These are phyloP conservation scores for Rhagium mordax DNA, from an alignment of 2,888 invertebrate species.

Conservation along the genomic window DNA sequence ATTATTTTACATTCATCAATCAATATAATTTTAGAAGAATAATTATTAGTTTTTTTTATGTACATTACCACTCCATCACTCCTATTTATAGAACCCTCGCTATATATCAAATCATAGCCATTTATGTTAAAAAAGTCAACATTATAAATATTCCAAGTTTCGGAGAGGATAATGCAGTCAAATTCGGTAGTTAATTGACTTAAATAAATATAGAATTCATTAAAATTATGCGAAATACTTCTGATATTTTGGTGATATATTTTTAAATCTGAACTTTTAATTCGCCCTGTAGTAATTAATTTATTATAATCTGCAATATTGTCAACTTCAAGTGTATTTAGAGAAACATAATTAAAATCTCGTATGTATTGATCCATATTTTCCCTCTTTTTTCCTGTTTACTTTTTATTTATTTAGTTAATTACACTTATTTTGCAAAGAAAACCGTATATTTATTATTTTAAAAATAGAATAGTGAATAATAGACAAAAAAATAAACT, in stretches of 20 bases:
- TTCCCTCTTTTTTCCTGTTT: too few species aligned
- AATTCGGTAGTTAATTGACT: neutral
- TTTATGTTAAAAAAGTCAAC: neutral
- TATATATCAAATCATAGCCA: constrained; percentile 16
- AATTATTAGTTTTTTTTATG: constrained; percentile 7
- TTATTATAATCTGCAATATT: neutral
- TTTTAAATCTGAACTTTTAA: neutral
- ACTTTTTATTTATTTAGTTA: too few species aligned
- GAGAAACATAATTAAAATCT: constrained; percentile 1
- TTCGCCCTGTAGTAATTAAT: neutral
- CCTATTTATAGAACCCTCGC: constrained; percentile 13
- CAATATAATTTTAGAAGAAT: neutral
- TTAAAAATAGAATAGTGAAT: too few species aligned
- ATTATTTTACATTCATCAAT: neutral
- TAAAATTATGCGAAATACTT: neutral
- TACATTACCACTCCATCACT: constrained; percentile 10
- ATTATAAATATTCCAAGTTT: neutral
- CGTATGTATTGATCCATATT: neutral
- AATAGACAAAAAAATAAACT: too few species aligned
- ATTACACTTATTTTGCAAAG: too few species aligned
- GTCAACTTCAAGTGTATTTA: neutral
- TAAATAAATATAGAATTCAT: neutral
- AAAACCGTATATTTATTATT: too few species aligned
- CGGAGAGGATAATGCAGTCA: neutral
- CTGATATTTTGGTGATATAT: neutral